These are phyloP conservation scores for Psittacula echo DNA, from an alignment of 2,797 vertebrate species.

Conservation along the genomic window DNA sequence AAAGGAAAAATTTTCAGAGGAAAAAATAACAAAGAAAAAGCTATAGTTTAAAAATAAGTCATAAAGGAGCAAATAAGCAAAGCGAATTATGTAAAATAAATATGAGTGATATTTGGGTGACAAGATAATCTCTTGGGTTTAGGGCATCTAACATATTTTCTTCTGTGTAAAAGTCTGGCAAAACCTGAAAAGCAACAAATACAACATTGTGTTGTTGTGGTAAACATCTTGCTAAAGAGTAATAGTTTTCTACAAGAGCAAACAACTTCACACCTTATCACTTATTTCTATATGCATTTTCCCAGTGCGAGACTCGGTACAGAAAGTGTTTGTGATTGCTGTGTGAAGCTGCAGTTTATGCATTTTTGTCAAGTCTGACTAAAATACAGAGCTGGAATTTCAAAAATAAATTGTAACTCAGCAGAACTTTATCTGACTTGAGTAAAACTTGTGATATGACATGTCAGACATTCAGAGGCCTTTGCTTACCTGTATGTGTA, in stretches of 20 bases:
- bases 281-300: not conserved
- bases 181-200: not conserved
- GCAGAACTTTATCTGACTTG: not conserved
- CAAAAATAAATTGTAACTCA: not conserved
- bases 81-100: not conserved
- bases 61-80: not conserved
- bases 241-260: not conserved
- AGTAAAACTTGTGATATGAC: not conserved
- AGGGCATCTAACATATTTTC: not conserved
- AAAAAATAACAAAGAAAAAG: not conserved
- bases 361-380: not conserved
- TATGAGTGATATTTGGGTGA: not conserved
- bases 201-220: not conserved
- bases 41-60: not conserved
- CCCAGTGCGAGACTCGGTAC: not conserved
- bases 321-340: not conserved
- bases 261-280: not conserved
- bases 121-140: not conserved
- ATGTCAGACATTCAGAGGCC: not conserved
- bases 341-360: not conserved
- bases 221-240: not conserved
- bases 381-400: not conserved
- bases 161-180: not conserved
- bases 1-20: not conserved
- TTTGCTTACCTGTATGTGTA: slow-evolving; percentile 89